Conservation (phyloP, 2,797 vertebrate species). For the Mareca penelope region DNA sequence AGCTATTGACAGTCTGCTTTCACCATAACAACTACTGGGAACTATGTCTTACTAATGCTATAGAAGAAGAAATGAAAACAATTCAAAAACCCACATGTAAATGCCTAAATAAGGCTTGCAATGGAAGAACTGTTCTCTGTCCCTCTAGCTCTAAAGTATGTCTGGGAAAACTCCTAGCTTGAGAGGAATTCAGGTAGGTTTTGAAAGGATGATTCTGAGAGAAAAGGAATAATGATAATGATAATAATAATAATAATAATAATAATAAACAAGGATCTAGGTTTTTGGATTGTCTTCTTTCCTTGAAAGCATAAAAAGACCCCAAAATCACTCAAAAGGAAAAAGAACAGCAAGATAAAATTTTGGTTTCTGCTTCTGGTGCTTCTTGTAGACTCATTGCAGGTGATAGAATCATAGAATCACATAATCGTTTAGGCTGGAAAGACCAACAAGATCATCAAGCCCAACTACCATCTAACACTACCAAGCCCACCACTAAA, state of each 20-base stretch:
- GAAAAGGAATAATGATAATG: no score
- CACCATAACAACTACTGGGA: background rate
- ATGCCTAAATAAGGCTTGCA: slow-evolving; percentile 50
- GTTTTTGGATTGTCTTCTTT: background rate
- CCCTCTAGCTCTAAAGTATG: background rate
- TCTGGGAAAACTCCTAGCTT: slow-evolving; percentile 30
- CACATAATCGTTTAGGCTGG: background rate
- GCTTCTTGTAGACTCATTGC: background rate
- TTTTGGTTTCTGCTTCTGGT: background rate
- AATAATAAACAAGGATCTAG: background rate
- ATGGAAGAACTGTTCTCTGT: background rate
- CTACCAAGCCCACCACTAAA: background rate
- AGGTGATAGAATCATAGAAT: background rate
- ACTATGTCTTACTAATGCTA: background rate
- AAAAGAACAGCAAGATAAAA: background rate
- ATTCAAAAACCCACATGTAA: background rate
- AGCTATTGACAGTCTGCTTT: background rate
- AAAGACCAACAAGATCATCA: background rate
- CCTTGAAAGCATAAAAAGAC: background rate
- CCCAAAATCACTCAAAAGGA: background rate
- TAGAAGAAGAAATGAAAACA: slow-evolving; percentile 41
- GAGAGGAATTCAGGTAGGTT: background rate
- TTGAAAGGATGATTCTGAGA: background rate
- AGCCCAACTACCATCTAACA: background rate
- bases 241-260: no score